A percentile compares a stretch with the other conserved stretches of the same genome.
Evolutionary conservation across 2,113 vertebrate species (phyloP).

Genomic region (Pangasianodon gigas): DNA sequence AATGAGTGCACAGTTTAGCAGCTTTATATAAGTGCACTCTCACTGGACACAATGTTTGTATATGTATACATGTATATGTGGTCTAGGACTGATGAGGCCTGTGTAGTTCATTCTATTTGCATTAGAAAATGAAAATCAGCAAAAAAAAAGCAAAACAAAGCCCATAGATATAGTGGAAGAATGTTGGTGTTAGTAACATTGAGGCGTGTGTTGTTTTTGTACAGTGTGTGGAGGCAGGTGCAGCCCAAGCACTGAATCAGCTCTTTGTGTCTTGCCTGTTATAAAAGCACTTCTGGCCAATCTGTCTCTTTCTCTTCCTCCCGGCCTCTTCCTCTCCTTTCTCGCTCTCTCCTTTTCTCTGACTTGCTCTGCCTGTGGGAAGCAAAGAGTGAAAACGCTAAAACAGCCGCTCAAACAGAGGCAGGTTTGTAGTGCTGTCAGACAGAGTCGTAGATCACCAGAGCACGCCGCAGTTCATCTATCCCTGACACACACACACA

Average conservation of each 20-base stretch:
- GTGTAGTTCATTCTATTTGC: neutral
- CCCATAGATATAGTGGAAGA: constrained; percentile 30
- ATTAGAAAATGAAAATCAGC: neutral
- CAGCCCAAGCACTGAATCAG: constrained; percentile 52
- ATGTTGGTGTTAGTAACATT: constrained; percentile 48
- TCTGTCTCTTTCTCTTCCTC: constrained; percentile 56
- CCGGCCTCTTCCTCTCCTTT: constrained; percentile 54
- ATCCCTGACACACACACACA: constrained; percentile 47
- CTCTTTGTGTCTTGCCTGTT: constrained; percentile 55
- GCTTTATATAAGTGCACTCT: neutral
- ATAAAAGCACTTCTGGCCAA: constrained; percentile 55
- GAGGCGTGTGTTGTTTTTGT: constrained; percentile 51
- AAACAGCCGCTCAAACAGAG: constrained; percentile 53
- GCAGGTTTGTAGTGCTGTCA: constrained; percentile 56
- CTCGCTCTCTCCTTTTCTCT: constrained; percentile 36
- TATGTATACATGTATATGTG: neutral
- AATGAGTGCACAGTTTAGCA: neutral
- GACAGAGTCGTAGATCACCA: constrained; percentile 55
- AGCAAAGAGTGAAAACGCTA: constrained; percentile 54
- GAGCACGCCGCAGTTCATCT: constrained; percentile 54
- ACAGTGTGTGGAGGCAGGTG: constrained; percentile 57
- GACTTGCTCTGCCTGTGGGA: constrained; percentile 49
- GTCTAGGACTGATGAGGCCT: neutral
- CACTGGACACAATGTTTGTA: neutral
- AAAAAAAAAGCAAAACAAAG: neutral